phyloP scores from a whole-genome alignment of 2,888 invertebrate species.

The Thymelicus lineola region DNA sequence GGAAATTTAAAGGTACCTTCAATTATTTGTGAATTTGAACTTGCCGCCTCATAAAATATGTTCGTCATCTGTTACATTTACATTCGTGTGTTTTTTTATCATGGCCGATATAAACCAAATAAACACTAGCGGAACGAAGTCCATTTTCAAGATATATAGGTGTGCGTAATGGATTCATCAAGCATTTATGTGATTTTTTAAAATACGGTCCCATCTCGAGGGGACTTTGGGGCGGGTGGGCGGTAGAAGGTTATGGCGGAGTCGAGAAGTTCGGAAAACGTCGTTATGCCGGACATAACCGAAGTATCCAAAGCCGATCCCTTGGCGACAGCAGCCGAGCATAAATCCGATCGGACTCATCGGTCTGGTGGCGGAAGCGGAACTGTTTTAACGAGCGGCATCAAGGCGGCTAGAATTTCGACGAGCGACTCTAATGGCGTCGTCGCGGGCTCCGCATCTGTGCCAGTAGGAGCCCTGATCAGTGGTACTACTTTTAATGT shows the following conservation, averaged over 20 bases:
- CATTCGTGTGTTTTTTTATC: constrained; percentile 59
- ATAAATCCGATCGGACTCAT: constrained; percentile 75
- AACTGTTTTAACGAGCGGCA: constrained; percentile 63
- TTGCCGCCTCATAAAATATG: constrained; percentile 62
- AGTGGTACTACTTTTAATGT: constrained; percentile 93
- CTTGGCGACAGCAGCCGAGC: constrained; percentile 86
- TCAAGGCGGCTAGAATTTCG: constrained; percentile 63
- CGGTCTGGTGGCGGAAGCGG: constrained; percentile 67
- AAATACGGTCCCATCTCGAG: constrained; percentile 52
- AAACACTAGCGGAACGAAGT: constrained; percentile 52
- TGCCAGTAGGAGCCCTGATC: constrained; percentile 93
- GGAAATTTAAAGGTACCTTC: no score
- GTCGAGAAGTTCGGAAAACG: constrained; percentile 84
- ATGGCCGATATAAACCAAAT: constrained; percentile 70
- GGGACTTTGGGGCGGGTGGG: constrained; percentile 46
- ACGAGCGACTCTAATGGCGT: constrained; percentile 68
- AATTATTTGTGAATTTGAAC: constrained; percentile 46
- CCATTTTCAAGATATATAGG: constrained; percentile 47
- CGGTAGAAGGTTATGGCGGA: constrained; percentile 72
- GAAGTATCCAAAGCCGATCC: constrained; percentile 86
- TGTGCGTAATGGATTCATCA: constrained; percentile 39
- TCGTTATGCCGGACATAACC: constrained; percentile 90
- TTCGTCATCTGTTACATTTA: background rate
- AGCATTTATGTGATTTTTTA: constrained; percentile 38
- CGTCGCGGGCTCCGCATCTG: constrained; percentile 85